These are phyloP conservation scores for Erythrolamprus reginae DNA, from an alignment of 2,113 vertebrate species.

Conservation along the genomic window DNA sequence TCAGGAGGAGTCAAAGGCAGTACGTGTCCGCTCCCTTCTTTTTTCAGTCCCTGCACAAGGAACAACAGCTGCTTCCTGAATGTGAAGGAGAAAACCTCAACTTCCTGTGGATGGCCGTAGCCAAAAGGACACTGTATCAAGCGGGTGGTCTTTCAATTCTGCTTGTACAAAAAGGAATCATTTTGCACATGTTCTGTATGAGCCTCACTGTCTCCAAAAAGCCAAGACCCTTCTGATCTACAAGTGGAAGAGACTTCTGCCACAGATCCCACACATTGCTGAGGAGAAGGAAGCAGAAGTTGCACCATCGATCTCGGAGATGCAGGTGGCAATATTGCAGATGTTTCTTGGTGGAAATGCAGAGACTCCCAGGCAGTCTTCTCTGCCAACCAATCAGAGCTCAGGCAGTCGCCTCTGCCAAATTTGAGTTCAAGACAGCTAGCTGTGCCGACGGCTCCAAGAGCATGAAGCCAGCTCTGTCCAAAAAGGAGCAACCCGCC, in stretches of 20 bases:
- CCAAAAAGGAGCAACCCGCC: background rate
- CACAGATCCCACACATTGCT: slow-evolving; percentile 32
- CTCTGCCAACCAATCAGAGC: slow-evolving; percentile 40
- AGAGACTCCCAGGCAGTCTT: slow-evolving; percentile 35
- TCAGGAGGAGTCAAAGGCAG: slow-evolving; percentile 44
- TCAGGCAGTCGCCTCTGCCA: slow-evolving; percentile 38
- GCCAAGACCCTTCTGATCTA: slow-evolving; percentile 65
- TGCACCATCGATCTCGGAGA: background rate
- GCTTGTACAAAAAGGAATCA: slow-evolving; percentile 73
- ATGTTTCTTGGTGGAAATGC: slow-evolving; percentile 23
- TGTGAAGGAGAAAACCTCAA: slow-evolving; percentile 56
- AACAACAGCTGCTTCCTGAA: slow-evolving; percentile 47
- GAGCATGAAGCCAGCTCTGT: slow-evolving; percentile 15
- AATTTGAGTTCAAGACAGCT: slow-evolving; percentile 16
- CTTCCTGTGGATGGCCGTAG: slow-evolving; percentile 60
- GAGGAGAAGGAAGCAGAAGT: slow-evolving; percentile 54
- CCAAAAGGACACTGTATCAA: slow-evolving; percentile 68
- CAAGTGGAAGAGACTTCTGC: slow-evolving; percentile 51
- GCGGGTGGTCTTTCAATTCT: slow-evolving; percentile 73
- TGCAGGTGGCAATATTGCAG: slow-evolving; percentile 12
- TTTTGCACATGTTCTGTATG: slow-evolving; percentile 76
- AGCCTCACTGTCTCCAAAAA: slow-evolving; percentile 69
- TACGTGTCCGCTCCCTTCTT: slow-evolving; percentile 51
- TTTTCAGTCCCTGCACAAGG: slow-evolving; percentile 54
- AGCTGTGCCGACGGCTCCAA: slow-evolving; percentile 34